phyloP scores from a whole-genome alignment of 64 coral and sea anemone species.

The Trachythela sp. region DNA sequence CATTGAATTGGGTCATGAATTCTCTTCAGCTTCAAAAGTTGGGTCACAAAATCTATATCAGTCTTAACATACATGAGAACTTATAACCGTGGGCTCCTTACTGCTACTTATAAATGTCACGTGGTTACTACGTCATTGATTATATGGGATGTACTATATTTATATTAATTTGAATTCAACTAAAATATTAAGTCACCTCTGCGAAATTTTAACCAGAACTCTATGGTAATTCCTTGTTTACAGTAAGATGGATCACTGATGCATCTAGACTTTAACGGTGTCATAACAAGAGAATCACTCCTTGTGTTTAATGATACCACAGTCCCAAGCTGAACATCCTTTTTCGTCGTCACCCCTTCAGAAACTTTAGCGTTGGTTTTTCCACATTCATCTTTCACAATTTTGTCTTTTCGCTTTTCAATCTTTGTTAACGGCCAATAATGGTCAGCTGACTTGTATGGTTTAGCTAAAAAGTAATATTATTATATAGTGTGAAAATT shows the following conservation, averaged over 20 bases:
- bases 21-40: too few species aligned
- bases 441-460: not conserved
- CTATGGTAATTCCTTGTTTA: not conserved
- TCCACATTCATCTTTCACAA: not conserved
- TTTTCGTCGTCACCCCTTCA: not conserved
- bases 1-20: too few species aligned
- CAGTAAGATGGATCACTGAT: not conserved
- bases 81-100: too few species aligned
- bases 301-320: not conserved
- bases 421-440: not conserved
- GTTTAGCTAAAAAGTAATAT: not conserved
- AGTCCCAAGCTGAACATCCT: not conserved
- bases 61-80: too few species aligned
- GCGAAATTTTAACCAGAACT: slow-evolving; percentile 17
- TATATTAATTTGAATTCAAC: not conserved
- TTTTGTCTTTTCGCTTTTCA: not conserved
- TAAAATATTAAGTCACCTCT: not conserved
- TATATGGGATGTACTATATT: not conserved
- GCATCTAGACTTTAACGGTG: not conserved
- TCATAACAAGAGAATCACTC: not conserved
- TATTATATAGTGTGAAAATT: not conserved
- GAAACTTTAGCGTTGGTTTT: not conserved
- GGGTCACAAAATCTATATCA: too few species aligned
- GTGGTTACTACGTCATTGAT: not conserved
- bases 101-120: too few species aligned